Conservation (phyloP, 2,888 invertebrate species). For the Vandiemenella viatica region DNA sequence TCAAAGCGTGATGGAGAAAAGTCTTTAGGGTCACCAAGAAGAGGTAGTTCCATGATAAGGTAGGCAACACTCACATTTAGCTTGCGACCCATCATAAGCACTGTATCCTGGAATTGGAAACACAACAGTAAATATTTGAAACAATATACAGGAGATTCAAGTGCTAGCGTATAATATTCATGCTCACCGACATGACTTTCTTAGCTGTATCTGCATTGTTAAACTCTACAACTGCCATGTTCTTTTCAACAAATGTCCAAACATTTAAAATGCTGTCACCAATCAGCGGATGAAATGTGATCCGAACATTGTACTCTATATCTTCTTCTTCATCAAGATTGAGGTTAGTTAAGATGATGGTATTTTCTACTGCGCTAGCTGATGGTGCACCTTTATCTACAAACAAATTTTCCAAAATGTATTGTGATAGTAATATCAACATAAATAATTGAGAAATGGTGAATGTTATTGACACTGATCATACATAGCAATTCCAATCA, state of each 20-base stretch:
- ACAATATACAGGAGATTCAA: neutral
- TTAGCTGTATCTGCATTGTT: neutral
- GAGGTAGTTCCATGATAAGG: slow-evolving; percentile 14
- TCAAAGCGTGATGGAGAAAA: slow-evolving; percentile 44
- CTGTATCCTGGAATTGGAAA: neutral
- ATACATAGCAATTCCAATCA: too few species aligned
- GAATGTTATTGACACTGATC: too few species aligned
- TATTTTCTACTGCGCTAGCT: too few species aligned
- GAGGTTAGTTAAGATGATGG: too few species aligned
- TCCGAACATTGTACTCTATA: too few species aligned
- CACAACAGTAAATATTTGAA: neutral
- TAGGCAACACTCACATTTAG: slow-evolving; percentile 7
- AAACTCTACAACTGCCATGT: slow-evolving; percentile 7
- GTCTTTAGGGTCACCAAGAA: slow-evolving; percentile 10
- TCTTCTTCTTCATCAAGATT: too few species aligned
- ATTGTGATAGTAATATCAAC: too few species aligned
- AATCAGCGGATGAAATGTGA: too few species aligned
- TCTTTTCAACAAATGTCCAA: slow-evolving; percentile 8
- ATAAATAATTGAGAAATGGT: too few species aligned
- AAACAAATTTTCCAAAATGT: too few species aligned
- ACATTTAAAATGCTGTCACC: slow-evolving; percentile 3
- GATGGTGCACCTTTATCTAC: too few species aligned
- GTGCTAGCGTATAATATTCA: neutral
- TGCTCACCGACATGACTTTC: slow-evolving; percentile 5
- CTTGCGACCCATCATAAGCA: slow-evolving; percentile 1